phyloP scores from a whole-genome alignment of 1,140 invertebrate species.

The Zelostemma sp. region DNA sequence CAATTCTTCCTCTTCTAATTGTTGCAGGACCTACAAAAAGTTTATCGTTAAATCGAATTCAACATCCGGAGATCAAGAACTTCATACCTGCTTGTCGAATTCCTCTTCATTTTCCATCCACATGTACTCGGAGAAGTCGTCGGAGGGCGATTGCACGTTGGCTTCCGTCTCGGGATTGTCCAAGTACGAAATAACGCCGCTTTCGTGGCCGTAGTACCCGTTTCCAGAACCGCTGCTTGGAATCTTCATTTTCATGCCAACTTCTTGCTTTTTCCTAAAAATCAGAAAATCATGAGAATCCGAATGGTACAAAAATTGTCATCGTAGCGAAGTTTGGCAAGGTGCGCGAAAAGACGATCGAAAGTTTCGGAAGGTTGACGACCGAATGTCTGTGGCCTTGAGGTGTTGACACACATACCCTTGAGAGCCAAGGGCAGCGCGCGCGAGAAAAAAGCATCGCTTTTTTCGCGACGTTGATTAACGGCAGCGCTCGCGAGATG shows the following conservation, averaged over 20 bases:
- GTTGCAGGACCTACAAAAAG: conserved; percentile 80
- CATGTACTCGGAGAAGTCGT: conserved; percentile 89
- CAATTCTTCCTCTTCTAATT: conserved; percentile 87
- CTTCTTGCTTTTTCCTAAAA: conserved; percentile 28
- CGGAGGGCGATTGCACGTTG: conserved; percentile 70
- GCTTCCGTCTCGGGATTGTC: conserved; percentile 69
- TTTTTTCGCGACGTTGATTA: not conserved
- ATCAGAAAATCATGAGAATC: too few species aligned
- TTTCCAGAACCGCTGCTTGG: conserved; percentile 69
- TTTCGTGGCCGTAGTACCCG: conserved; percentile 71
- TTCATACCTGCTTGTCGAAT: conserved; percentile 86
- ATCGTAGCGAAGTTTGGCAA: too few species aligned
- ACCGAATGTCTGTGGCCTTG: conserved; percentile 35
- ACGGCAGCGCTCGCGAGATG: not conserved
- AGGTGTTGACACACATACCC: conserved; percentile 11
- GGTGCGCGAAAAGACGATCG: conserved; percentile 6
- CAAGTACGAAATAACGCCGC: conserved; percentile 65
- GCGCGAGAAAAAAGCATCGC: conserved; percentile 6
- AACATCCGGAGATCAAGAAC: too few species aligned
- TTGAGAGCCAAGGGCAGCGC: conserved; percentile 6
- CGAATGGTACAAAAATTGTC: conserved; percentile 2
- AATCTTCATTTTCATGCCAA: conserved; percentile 74
- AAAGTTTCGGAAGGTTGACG: conserved; percentile 32
- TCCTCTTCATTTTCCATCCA: conserved; percentile 95
- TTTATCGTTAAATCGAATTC: too few species aligned